These are phyloP conservation scores for Allolobophora icterica DNA, from an alignment of 2,888 invertebrate species.

Conservation along the genomic window DNA sequence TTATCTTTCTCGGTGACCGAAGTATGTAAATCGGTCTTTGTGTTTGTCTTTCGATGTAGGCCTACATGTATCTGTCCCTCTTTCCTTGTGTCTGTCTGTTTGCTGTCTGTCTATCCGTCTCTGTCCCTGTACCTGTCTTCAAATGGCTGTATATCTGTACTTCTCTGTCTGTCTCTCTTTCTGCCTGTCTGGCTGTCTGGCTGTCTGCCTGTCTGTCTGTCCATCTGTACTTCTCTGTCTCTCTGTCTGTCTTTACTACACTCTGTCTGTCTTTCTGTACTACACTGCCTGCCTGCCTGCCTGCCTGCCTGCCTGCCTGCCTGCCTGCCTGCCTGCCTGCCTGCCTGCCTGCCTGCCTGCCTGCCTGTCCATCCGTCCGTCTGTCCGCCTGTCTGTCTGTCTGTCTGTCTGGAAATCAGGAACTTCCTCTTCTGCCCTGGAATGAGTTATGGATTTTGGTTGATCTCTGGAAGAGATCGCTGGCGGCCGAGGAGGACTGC, in stretches of 20 bases:
- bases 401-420: neutral
- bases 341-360: neutral
- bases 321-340: neutral
- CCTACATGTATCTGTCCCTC: too few species aligned
- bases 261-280: neutral
- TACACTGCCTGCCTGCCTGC: neutral
- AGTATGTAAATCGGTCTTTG: too few species aligned
- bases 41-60: too few species aligned
- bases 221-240: neutral
- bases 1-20: too few species aligned
- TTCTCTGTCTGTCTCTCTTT: neutral
- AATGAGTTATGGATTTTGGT: constrained; percentile 17
- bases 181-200: neutral
- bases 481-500: constrained; percentile 27
- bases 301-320: neutral
- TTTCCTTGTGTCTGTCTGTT: too few species aligned
- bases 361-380: too few species aligned
- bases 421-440: neutral
- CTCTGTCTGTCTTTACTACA: too few species aligned
- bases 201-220: neutral
- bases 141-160: neutral
- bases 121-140: neutral
- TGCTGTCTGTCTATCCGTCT: neutral
- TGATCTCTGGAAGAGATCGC: constrained; percentile 41
- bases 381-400: too few species aligned